These are phyloP conservation scores for Fragariocoptes setiger DNA, from an alignment of 1,140 invertebrate genomes.

Conservation along the genomic window DNA sequence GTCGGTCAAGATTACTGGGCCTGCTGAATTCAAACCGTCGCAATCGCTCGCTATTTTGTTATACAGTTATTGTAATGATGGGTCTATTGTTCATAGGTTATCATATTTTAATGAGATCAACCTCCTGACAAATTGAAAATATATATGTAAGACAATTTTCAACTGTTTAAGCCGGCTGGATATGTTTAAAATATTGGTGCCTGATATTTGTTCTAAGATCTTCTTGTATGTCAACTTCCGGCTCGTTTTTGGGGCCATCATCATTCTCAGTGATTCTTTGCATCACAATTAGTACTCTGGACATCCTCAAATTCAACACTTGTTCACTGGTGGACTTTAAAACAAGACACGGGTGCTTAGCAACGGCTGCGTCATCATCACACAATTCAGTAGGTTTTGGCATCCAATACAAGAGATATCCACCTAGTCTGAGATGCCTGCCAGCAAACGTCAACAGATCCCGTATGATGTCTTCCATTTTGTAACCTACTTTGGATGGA, in stretches of 20 bases:
- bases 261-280: slow-evolving; percentile 28
- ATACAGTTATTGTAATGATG: neutral
- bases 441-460: slow-evolving; percentile 54
- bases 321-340: slow-evolving; percentile 58
- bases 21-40: neutral
- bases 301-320: slow-evolving; percentile 35
- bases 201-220: no score
- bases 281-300: slow-evolving; percentile 49
- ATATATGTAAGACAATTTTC: no score
- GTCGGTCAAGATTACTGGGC: neutral
- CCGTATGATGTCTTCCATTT: slow-evolving; percentile 37
- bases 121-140: no score
- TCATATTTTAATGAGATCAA: no score
- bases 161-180: no score
- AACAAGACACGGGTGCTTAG: slow-evolving; percentile 35
- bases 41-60: neutral
- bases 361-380: slow-evolving; percentile 1
- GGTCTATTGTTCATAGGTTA: neutral
- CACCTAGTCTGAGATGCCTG: slow-evolving; percentile 33
- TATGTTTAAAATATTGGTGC: no score
- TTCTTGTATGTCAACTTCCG: no score
- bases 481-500: slow-evolving; percentile 58
- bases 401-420: slow-evolving; percentile 63
- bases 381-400: slow-evolving; percentile 28
- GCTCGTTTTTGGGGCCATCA: neutral